Percentiles rank a stretch among this genome's conserved stretches.
These are phyloP conservation scores for Microchirus variegatus DNA, from an alignment of 2,797 vertebrate genomes.

Conservation along the genomic window DNA sequence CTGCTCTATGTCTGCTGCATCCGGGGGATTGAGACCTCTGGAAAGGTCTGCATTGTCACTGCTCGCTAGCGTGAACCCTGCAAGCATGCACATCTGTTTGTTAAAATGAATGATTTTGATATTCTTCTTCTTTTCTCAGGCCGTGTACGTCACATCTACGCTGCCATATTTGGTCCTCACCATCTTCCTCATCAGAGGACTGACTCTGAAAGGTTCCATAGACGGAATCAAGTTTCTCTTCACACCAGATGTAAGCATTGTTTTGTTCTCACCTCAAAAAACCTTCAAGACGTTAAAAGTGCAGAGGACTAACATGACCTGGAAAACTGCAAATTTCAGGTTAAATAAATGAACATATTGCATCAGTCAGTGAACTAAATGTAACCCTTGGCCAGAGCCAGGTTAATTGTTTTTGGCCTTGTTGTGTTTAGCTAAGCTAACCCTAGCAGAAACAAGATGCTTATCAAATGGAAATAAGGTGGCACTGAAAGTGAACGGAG, in stretches of 20 bases:
- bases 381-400: no score
- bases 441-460: no score
- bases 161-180: conserved; percentile 93
- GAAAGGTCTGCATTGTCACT: conserved; percentile 84
- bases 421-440: no score
- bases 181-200: conserved; percentile 92
- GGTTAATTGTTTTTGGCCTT: no score
- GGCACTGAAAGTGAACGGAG: neutral
- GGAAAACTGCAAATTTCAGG: no score
- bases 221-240: conserved; percentile 91
- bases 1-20: conserved; percentile 89
- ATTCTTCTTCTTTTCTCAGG: conserved; percentile 74
- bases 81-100: neutral
- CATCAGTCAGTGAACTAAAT: no score
- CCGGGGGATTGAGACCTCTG: conserved; percentile 92
- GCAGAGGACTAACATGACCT: no score
- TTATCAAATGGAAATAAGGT: no score
- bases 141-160: conserved; percentile 93
- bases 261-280: no score
- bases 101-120: neutral
- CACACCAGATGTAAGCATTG: conserved; percentile 87
- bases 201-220: conserved; percentile 90
- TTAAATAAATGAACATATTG: no score
- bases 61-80: neutral
- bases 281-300: no score